These are phyloP conservation scores for Pipra filicauda DNA, from an alignment of 2,113 vertebrate species.

Conservation along the genomic window DNA sequence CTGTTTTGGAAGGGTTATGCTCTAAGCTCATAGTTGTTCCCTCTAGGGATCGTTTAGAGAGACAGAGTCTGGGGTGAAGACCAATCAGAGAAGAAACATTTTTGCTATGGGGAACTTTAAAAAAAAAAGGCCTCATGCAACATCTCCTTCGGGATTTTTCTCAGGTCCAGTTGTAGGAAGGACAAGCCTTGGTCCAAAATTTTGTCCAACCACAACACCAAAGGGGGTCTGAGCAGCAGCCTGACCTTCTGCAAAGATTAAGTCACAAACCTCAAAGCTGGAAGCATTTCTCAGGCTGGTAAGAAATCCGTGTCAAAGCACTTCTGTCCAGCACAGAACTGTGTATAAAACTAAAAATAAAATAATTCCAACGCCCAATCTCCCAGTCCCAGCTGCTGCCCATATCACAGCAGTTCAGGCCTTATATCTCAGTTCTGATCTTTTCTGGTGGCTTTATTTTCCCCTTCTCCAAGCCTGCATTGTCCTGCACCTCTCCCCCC, in stretches of 20 bases:
- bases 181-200: neutral
- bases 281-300: neutral
- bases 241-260: neutral
- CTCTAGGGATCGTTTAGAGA: neutral
- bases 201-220: neutral
- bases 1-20: neutral
- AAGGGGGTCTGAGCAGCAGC: rapidly evolving
- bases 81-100: neutral
- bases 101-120: neutral
- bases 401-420: neutral
- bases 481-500: neutral
- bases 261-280: neutral
- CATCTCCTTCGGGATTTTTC: neutral
- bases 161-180: neutral
- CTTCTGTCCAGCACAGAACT: neutral
- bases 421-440: neutral
- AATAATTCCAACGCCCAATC: neutral
- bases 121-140: neutral
- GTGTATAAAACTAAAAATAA: neutral
- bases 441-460: neutral
- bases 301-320: neutral
- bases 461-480: neutral
- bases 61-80: neutral
- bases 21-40: neutral
- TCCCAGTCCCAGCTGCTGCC: neutral